Evolutionary conservation across 1,140 invertebrate genomes (phyloP).

Genomic region (Magallana angulata): DNA sequence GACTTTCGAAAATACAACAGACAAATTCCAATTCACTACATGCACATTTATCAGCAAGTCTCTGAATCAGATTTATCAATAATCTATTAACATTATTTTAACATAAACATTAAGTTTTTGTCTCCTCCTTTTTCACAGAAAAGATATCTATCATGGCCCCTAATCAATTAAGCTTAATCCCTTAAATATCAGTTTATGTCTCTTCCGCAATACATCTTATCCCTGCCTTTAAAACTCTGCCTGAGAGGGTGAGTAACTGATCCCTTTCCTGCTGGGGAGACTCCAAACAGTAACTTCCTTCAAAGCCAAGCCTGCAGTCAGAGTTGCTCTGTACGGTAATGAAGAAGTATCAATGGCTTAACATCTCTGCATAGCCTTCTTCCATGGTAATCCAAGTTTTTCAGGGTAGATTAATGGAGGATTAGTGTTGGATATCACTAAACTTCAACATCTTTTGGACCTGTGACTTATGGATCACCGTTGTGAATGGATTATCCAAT

Average conservation of each 20-base stretch:
- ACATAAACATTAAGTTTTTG: too few species aligned
- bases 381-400: not conserved
- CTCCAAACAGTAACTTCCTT: not conserved
- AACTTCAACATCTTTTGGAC: constrained; percentile 12
- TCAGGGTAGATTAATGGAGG: constrained; percentile 15
- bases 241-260: not conserved
- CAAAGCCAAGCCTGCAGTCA: not conserved
- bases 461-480: not conserved
- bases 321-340: not conserved
- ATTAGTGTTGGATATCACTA: not conserved
- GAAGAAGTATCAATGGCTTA: not conserved
- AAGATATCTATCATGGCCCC: not conserved
- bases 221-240: not conserved
- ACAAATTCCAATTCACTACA: too few species aligned
- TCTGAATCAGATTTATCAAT: too few species aligned
- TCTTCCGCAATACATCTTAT: too few species aligned
- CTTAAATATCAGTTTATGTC: too few species aligned
- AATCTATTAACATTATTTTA: too few species aligned
- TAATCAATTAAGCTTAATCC: constrained; percentile 10
- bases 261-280: not conserved
- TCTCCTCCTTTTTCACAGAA: too few species aligned
- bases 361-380: not conserved
- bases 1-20: too few species aligned
- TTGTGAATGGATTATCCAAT: constrained; percentile 3
- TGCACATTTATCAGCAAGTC: too few species aligned